Percentiles rank a stretch among this genome's conserved stretches.
Evolutionary conservation across 1,140 invertebrate genomes (phyloP).

Genomic region (Asbolus verrucosus): DNA sequence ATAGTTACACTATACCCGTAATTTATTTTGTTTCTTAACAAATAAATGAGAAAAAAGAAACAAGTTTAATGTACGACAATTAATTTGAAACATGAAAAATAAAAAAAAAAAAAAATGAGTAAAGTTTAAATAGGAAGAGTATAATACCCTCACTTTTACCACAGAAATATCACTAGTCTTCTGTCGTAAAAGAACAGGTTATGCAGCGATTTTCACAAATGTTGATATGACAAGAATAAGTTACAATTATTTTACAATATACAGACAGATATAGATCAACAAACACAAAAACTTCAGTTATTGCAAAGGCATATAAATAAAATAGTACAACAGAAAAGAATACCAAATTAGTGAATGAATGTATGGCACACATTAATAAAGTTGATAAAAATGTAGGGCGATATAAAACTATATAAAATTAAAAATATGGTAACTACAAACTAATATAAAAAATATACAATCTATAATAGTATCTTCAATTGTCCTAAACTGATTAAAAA

Average conservation of each 20-base stretch:
- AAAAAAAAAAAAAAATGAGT: constrained; percentile 32
- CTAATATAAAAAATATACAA: constrained; percentile 46
- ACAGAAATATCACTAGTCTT: neutral
- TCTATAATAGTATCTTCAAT: constrained; percentile 22
- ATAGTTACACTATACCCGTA: constrained; percentile 31
- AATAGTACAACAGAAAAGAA: constrained; percentile 20
- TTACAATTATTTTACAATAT: constrained; percentile 19
- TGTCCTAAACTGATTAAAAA: constrained; percentile 30
- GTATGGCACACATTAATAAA: constrained; percentile 37
- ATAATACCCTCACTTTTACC: constrained; percentile 6
- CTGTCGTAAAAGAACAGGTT: neutral
- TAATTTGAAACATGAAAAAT: too few relatives aligned
- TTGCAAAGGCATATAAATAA: constrained; percentile 24
- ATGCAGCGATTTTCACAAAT: neutral
- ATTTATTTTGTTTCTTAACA: constrained; percentile 18
- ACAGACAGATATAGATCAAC: constrained; percentile 11
- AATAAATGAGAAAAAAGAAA: constrained; percentile 32
- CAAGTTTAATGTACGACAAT: constrained; percentile 19
- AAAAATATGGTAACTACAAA: constrained; percentile 43
- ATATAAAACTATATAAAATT: constrained; percentile 34
- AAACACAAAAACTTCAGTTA: constrained; percentile 44
- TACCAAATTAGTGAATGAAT: constrained; percentile 27
- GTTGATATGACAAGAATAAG: constrained; percentile 6
- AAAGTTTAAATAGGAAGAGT: constrained; percentile 31
- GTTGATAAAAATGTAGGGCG: constrained; percentile 36